A percentile compares a stretch with the other conserved stretches of the same genome.
These are phyloP conservation scores for Lepilemur ruficaudatus DNA, from an alignment of 2,797 vertebrate genomes.

Conservation along the genomic window DNA sequence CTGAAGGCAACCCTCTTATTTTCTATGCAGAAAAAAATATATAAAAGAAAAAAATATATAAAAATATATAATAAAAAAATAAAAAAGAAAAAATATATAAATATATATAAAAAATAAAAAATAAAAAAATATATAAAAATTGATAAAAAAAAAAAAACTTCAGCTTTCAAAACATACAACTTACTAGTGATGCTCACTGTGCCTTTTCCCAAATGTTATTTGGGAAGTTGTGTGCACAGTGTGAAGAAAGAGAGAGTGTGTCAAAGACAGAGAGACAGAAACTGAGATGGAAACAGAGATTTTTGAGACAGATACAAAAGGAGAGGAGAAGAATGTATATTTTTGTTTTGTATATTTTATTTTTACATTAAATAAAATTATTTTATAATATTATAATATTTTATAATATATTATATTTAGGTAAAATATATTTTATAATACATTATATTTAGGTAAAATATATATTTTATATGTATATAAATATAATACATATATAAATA, in stretches of 20 bases:
- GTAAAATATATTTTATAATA: not conserved
- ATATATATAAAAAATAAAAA: no score
- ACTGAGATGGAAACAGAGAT: not conserved
- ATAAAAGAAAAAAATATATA: constrained; percentile 9
- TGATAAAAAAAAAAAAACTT: constrained; percentile 21
- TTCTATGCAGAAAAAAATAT: not conserved
- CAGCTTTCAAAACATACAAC: not conserved
- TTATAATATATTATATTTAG: not conserved
- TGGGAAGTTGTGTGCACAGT: not conserved
- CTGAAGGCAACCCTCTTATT: not conserved
- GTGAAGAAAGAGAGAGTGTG: not conserved
- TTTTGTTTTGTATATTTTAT: not conserved
- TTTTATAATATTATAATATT: no score
- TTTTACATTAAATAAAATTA: not conserved
- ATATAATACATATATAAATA: no score
- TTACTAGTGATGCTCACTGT: not conserved
- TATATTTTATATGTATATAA: not conserved
- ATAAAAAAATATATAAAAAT: not conserved
- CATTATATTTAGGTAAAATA: not conserved
- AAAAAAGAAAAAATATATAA: no score
- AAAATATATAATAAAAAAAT: no score
- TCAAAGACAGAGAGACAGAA: not conserved
- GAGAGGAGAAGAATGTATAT: not conserved
- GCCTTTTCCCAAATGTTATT: not conserved
- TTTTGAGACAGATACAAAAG: not conserved